Evolutionary conservation across 1,140 invertebrate species (phyloP).

Genomic region (Polypedilum vanderplanki): DNA sequence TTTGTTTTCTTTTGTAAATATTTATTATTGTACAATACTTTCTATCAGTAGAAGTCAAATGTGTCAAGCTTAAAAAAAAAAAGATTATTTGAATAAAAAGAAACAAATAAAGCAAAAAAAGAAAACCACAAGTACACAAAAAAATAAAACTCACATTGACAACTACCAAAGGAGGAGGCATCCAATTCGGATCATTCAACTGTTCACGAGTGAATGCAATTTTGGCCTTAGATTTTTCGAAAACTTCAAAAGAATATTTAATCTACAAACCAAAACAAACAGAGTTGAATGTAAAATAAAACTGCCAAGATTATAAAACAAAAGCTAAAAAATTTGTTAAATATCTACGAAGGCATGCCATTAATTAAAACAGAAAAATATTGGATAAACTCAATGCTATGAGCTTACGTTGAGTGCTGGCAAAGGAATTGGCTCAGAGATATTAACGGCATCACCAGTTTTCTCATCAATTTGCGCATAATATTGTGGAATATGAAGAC

Average conservation of each 20-base stretch:
- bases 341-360: too few relatives aligned
- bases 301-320: not conserved
- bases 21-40: too few relatives aligned
- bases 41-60: too few relatives aligned
- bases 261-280: too few relatives aligned
- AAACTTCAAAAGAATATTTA: slow-evolving; percentile 55
- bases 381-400: too few relatives aligned
- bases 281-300: too few relatives aligned
- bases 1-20: too few relatives aligned
- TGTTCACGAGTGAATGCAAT: slow-evolving; percentile 48
- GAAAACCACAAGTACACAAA: slow-evolving; percentile 23
- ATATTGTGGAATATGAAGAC: slow-evolving; percentile 56
- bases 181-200: slow-evolving; percentile 52
- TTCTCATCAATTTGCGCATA: slow-evolving; percentile 53
- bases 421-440: slow-evolving; percentile 54
- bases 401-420: slow-evolving; percentile 64
- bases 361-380: too few relatives aligned
- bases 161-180: slow-evolving; percentile 52
- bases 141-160: slow-evolving; percentile 58
- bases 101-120: too few relatives aligned
- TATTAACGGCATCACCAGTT: slow-evolving; percentile 49
- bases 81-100: too few relatives aligned
- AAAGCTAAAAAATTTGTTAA: too few relatives aligned
- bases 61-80: too few relatives aligned
- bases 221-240: slow-evolving; percentile 50